Evolutionary conservation across 2,113 vertebrate genomes (phyloP).

Genomic region (Phyllostomus hastatus): DNA sequence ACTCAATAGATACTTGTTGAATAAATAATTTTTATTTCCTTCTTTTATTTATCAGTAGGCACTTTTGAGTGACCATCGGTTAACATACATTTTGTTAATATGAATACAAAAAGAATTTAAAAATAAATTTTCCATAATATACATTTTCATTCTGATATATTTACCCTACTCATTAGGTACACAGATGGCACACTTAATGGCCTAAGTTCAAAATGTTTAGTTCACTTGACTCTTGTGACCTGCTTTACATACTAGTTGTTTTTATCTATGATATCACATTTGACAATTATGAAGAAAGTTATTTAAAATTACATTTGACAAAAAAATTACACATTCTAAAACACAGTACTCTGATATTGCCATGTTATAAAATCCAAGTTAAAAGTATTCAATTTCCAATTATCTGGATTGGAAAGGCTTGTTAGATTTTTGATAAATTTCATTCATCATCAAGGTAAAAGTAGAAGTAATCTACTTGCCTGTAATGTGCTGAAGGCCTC

Average conservation of each 20-base stretch:
- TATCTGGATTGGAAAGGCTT: not conserved
- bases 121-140: not conserved
- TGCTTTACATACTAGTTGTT: not conserved
- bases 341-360: not conserved
- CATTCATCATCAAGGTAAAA: not conserved
- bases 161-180: not conserved
- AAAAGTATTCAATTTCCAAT: not conserved
- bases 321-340: not conserved
- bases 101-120: not conserved
- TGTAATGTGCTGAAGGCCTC: not conserved
- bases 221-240: not conserved
- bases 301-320: not conserved
- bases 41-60: not conserved
- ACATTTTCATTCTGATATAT: not conserved
- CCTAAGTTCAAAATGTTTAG: not conserved
- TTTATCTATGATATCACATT: not conserved
- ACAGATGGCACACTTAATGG: not conserved
- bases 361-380: not conserved
- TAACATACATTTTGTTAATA: not conserved
- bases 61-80: not conserved
- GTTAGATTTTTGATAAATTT: not conserved
- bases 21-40: not conserved
- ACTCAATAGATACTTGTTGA: not conserved
- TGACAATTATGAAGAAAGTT: not conserved
- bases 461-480: not conserved